phyloP scores from a whole-genome alignment of 2,113 vertebrate genomes.

The Otolemur garnettii region DNA sequence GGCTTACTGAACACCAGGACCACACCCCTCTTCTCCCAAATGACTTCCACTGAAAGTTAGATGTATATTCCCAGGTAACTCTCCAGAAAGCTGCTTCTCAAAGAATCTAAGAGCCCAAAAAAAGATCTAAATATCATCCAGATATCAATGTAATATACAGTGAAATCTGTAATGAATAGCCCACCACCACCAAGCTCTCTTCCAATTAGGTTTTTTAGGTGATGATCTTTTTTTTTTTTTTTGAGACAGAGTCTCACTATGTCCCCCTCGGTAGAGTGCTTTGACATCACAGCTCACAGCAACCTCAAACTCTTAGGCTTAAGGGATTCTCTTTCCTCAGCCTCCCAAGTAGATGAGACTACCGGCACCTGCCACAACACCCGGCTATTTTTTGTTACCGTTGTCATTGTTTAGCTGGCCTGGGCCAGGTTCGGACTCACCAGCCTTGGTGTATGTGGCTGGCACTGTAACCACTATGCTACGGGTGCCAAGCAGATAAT shows the following conservation, averaged over 20 bases:
- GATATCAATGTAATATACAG: background rate
- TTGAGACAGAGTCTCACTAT: no score
- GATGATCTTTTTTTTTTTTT: background rate
- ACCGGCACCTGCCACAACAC: no score
- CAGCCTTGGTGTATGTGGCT: no score
- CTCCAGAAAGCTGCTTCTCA: constrained; percentile 26
- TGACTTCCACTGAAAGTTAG: background rate
- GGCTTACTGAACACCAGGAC: background rate
- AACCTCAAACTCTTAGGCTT: no score
- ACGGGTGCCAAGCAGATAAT: background rate
- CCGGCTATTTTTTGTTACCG: no score
- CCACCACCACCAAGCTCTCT: background rate
- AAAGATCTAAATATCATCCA: background rate
- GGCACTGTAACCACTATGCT: no score
- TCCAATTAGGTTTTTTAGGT: background rate
- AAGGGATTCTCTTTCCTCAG: no score
- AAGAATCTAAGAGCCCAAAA: constrained; percentile 17
- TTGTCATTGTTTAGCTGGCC: no score
- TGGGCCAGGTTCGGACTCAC: no score
- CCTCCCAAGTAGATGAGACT: no score
- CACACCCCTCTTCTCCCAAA: background rate
- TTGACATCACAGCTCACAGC: no score
- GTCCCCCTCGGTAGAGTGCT: no score
- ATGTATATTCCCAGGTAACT: background rate
- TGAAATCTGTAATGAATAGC: background rate